A percentile compares a stretch with the other conserved stretches of the same genome.
Evolutionary conservation across 2,113 vertebrate species (phyloP).

Genomic region (Crotalus horridus): DNA sequence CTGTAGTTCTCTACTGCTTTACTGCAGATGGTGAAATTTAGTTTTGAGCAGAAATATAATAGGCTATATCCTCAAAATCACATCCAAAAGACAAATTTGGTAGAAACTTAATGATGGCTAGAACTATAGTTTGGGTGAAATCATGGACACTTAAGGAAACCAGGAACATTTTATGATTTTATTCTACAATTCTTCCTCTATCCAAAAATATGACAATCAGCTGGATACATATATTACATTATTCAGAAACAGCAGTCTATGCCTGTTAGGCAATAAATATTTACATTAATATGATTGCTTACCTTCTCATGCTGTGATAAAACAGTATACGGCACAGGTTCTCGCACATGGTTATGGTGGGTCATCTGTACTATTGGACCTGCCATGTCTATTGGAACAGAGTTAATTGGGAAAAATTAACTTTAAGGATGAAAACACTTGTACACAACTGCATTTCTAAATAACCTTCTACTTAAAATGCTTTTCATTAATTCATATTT

Average conservation of each 20-base stretch:
- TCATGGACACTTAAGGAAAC: background rate
- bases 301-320: constrained; percentile 76
- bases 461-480: background rate
- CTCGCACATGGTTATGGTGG: constrained; percentile 67
- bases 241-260: background rate
- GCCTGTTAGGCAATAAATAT: background rate
- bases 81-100: background rate
- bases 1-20: background rate
- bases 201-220: background rate
- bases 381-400: constrained; percentile 75
- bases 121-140: background rate
- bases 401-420: constrained; percentile 19
- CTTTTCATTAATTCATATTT: background rate
- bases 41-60: background rate
- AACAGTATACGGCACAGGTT: constrained; percentile 66
- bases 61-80: background rate
- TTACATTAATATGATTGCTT: constrained; percentile 23
- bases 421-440: background rate
- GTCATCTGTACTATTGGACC: constrained; percentile 81
- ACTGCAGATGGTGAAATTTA: background rate
- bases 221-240: background rate
- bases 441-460: background rate
- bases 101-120: background rate
- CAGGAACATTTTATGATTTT: background rate
- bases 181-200: too few relatives aligned